These are phyloP conservation scores for Pampusana beccarii DNA, from an alignment of 2,113 vertebrate species.

Conservation along the genomic window DNA sequence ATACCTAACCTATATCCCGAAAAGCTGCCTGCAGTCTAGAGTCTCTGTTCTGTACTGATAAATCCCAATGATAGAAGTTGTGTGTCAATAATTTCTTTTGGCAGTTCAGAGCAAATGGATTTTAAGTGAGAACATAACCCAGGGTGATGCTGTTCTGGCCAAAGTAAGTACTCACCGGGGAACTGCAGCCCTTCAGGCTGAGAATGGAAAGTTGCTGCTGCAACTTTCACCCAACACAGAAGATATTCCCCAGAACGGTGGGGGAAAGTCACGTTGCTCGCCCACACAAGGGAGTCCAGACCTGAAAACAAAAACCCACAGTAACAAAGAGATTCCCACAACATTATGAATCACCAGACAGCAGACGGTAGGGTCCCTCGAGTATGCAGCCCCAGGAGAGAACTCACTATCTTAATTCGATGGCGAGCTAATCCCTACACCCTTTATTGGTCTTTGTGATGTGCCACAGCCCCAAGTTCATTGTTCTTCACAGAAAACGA, in stretches of 20 bases:
- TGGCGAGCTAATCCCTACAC: not conserved
- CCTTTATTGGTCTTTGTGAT: not conserved
- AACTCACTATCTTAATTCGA: not conserved
- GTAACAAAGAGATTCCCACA: constrained; percentile 49
- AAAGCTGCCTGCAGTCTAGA: not conserved
- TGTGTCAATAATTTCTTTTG: not conserved
- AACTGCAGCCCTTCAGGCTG: not conserved
- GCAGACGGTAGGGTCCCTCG: not conserved
- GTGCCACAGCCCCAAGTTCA: not conserved
- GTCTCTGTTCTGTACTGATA: not conserved
- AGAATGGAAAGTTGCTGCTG: not conserved
- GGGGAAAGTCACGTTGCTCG: not conserved
- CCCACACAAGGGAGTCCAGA: not conserved
- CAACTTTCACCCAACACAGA: not conserved
- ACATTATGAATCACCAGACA: not conserved
- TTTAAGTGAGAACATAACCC: not conserved
- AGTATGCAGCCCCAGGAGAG: not conserved
- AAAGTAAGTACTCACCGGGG: not conserved
- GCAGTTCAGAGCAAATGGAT: not conserved
- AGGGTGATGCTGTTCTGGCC: not conserved
- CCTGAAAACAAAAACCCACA: not conserved
- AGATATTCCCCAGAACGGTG: not conserved
- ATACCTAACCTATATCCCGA: not conserved
- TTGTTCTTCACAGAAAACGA: not conserved
- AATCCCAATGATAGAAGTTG: not conserved